A percentile compares a stretch with the other conserved stretches of the same genome.
These are phyloP conservation scores for Synchiropus splendidus DNA, from an alignment of 2,113 vertebrate species.

Conservation along the genomic window DNA sequence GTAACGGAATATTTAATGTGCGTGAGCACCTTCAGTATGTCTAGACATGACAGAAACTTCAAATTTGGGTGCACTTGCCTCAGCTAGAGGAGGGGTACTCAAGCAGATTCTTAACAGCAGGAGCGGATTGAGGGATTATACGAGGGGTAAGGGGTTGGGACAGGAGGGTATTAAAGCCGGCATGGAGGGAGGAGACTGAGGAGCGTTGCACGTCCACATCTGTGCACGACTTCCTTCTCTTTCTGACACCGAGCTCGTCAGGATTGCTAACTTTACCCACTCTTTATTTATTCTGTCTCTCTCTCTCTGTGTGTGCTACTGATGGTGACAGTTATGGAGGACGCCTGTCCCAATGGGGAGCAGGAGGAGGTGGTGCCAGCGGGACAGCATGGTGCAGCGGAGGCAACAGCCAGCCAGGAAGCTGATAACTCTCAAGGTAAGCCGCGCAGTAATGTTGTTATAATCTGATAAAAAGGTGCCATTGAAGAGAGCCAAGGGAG, in stretches of 20 bases:
- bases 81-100: constrained; percentile 35
- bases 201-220: constrained; percentile 45
- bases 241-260: constrained; percentile 13
- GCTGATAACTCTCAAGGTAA: constrained; percentile 54
- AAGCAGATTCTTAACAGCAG: constrained; percentile 29
- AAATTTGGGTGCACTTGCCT: constrained; percentile 22
- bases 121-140: constrained; percentile 58
- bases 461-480: no score
- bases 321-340: constrained; percentile 60
- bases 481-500: no score
- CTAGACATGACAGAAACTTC: constrained; percentile 15
- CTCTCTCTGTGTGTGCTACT: constrained; percentile 14
- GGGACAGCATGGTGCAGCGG: constrained; percentile 27
- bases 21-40: constrained; percentile 15
- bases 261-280: constrained; percentile 28
- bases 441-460: constrained; percentile 8
- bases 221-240: constrained; percentile 25
- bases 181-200: constrained; percentile 28
- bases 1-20: constrained; percentile 30
- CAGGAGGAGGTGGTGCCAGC: constrained; percentile 32
- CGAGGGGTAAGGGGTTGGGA: constrained; percentile 6
- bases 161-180: constrained; percentile 48
- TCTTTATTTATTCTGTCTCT: constrained; percentile 25
- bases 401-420: constrained; percentile 30
- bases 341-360: constrained; percentile 51